These are phyloP conservation scores for Heterochromis multidens DNA, from an alignment of 2,113 vertebrate species.

Conservation along the genomic window DNA sequence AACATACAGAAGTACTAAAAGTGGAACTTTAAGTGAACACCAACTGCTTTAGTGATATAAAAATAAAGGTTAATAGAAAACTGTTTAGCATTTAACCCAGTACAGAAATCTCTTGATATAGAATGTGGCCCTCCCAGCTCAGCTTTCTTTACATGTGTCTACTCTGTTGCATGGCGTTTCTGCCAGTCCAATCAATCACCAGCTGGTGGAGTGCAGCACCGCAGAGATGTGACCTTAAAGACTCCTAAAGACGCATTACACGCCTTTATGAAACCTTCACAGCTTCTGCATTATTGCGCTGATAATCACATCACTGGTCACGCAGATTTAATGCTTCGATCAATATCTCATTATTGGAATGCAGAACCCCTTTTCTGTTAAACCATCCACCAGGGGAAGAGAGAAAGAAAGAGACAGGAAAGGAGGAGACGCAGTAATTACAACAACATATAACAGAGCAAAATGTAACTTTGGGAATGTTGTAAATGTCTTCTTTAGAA, in stretches of 20 bases:
- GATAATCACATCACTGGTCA: slow-evolving; percentile 31
- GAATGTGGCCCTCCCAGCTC: background rate
- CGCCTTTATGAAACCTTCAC: slow-evolving; percentile 34
- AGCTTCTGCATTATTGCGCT: background rate
- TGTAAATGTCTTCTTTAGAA: background rate
- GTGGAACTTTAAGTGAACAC: background rate
- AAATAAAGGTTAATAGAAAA: background rate
- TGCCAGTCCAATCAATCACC: slow-evolving; percentile 16
- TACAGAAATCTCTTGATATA: background rate
- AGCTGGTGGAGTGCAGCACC: background rate
- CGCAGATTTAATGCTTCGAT: slow-evolving; percentile 31
- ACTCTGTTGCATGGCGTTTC: background rate
- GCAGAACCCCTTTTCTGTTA: slow-evolving; percentile 38
- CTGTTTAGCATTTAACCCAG: background rate
- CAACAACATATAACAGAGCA: background rate
- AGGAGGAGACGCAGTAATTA: background rate
- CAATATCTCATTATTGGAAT: slow-evolving; percentile 62
- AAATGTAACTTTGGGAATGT: background rate
- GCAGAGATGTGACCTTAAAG: slow-evolving; percentile 48
- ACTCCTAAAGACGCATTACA: slow-evolving; percentile 38
- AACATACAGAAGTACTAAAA: background rate
- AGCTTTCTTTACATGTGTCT: background rate
- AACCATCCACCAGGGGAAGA: background rate
- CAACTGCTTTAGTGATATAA: background rate
- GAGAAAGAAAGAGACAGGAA: background rate